Evolutionary conservation across 1,140 invertebrate species (phyloP), one percentile per base, ranked within the genome.

Genomic region (Euura lappo): DNA sequence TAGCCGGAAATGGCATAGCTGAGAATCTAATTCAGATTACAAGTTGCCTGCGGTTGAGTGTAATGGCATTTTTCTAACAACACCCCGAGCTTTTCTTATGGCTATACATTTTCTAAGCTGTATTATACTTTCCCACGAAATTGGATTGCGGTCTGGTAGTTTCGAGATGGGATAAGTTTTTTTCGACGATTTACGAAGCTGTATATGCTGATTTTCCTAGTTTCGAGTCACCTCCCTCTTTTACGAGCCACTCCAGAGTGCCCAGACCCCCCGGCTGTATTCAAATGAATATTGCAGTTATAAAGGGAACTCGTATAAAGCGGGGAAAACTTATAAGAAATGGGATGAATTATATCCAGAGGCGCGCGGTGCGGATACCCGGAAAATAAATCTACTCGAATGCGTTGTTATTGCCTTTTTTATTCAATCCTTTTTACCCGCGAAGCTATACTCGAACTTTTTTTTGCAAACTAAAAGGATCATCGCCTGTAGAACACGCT

Each of bases 221-320:
- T 68, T 60, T 72, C 67, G 28, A 45, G 68, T 66, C 70, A 65
- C 65, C 70, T 42, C 69, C 68, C 69, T 70, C 72, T 11, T 73
- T 13, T 44, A 65, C 68, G 68, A 47, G 6, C 6, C 28, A 28
- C 28, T 28, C 28, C 28, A 28, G 28, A 28, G 51, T 28, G 28
- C 28, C 28, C 51, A n/a, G 51, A 28, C 66, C 51, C n/a, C 43
- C 45, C 66, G 72, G 71, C 45, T 68, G 51, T 74, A 79, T 76
- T 79, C 77, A 80, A 79, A 81, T 74, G 74, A 77, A 79, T 76
- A 78, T 78, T 67, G 75, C 78, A 71, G 72, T 76, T 75, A 68
- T 66, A 71, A 68, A 67, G 51, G 65, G 51, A 60, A 60, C 8
- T 60, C 51, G 51, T 60, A 60, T 60, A 60, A 60, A 60, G 51